Evolutionary conservation across 2,113 vertebrate genomes (phyloP), one percentile per base, ranked within the genome.

Genomic region (Leucopsar rothschildi): DNA sequence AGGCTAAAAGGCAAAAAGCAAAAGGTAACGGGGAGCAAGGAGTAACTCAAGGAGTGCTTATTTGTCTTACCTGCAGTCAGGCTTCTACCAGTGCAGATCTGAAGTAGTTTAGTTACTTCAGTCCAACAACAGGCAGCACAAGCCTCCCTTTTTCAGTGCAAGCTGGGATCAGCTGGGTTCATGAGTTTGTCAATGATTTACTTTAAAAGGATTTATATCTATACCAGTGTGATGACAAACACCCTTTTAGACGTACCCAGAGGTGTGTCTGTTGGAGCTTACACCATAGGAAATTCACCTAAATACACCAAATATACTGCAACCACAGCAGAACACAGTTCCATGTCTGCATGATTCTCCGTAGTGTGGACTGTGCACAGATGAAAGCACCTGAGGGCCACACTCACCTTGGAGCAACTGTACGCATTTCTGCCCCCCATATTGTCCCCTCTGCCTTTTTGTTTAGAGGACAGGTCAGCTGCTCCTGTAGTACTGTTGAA

Each of bases 281-380:
- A 40, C 12, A 35, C 9, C 40, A 14, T 13, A 64, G 79, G 28
- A 71, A 82, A 63, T 39, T 5, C 0, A 28, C 27, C 25, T 49
- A 9, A 71, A 59, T 49, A 45, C 24, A 27, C 45, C 40, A n/a
- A 37, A 75, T 50, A 44, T 66, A 76, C 29, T 10, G 13, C 73
- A 91, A 29, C 28, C 42, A 59, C 28, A 86, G 57, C 37, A 49
- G 14, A 56, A 35, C 37, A 13, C 1, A 0, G 35, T 52, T 60
- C 33, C 6, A 19, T 35, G 79, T 55, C 57, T 40, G 6, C 24
- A 4, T 7, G 17, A 33, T 71, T 47, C 70, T 47, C 45, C 29
- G 5, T 4, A 12, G 16, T 0, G 15, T 13, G n/a, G 16, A 3
- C 13, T 40, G 57, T 40, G 57, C 14, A 7, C 2, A 0, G 12